Conservation (phyloP, 2,797 vertebrate genomes). For the Prunella strophiata region DNA sequence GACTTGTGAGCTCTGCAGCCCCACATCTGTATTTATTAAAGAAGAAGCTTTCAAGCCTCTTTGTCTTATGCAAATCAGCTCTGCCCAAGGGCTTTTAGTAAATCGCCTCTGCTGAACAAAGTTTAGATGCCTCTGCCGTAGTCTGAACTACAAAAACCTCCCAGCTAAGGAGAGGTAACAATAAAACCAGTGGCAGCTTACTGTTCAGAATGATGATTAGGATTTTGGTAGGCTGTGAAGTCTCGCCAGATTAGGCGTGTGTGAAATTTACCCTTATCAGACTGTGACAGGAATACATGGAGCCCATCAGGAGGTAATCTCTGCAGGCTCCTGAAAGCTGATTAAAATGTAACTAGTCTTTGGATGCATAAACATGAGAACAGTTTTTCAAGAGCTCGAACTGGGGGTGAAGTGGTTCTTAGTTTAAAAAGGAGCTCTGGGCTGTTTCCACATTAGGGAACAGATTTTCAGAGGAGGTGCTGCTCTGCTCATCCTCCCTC, state of each 20-base stretch:
- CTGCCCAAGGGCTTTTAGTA: not conserved
- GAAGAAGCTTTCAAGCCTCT: not conserved
- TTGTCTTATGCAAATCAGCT: conserved; percentile 28
- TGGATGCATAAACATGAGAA: conserved; percentile 75
- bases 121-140: not conserved
- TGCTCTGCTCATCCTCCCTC: not conserved
- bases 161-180: conserved; percentile 16
- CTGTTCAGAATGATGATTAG: conserved; percentile 32
- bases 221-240: conserved; percentile 46
- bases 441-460: not conserved
- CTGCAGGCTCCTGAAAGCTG: conserved; percentile 66
- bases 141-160: not conserved
- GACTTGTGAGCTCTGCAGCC: not conserved
- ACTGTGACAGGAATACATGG: conserved; percentile 74
- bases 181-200: conserved; percentile 19
- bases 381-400: conserved; percentile 36
- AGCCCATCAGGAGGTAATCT: conserved; percentile 77
- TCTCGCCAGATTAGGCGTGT: conserved; percentile 9
- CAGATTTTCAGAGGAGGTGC: not conserved
- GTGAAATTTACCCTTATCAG: conserved; percentile 78
- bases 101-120: not conserved
- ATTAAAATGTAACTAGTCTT: conserved; percentile 68
- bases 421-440: not conserved
- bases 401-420: conserved; percentile 44
- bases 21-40: conserved; percentile 6